These are phyloP conservation scores for Luperina nickerlii DNA, from an alignment of 2,888 invertebrate genomes.

Conservation along the genomic window DNA sequence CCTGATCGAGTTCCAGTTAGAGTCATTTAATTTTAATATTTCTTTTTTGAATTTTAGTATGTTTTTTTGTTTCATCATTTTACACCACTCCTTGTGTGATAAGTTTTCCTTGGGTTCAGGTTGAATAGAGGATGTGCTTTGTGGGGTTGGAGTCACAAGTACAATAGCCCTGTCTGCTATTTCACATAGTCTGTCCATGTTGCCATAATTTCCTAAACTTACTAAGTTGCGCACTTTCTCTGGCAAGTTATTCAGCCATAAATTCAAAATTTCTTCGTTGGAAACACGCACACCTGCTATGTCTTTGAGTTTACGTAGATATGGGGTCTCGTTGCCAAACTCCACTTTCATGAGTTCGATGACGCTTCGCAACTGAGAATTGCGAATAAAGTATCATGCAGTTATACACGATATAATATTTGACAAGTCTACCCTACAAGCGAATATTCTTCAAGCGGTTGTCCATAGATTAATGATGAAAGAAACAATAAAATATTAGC, in stretches of 20 bases:
- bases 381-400: neutral
- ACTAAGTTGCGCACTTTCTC: slow-evolving; percentile 43
- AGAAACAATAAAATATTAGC: neutral
- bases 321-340: slow-evolving; percentile 36
- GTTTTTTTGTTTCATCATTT: slow-evolving; percentile 12
- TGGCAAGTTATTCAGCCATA: slow-evolving; percentile 53
- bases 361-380: neutral
- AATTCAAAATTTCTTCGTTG: slow-evolving; percentile 33
- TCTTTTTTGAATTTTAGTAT: neutral
- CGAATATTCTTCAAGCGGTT: neutral
- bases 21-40: neutral
- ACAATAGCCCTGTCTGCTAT: slow-evolving; percentile 50
- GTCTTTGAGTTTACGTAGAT: slow-evolving; percentile 30
- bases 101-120: neutral
- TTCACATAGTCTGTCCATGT: slow-evolving; percentile 28
- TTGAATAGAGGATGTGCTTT: neutral
- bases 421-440: slow-evolving; percentile 21
- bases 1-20: neutral
- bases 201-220: slow-evolving; percentile 28
- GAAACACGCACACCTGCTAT: slow-evolving; percentile 34
- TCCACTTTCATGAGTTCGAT: slow-evolving; percentile 11
- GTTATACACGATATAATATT: neutral
- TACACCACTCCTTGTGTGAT: slow-evolving; percentile 21
- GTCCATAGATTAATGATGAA: neutral
- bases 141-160: slow-evolving; percentile 8